Evolutionary conservation across 2,888 invertebrate genomes (phyloP).

Genomic region (Lepas anatifera): DNA sequence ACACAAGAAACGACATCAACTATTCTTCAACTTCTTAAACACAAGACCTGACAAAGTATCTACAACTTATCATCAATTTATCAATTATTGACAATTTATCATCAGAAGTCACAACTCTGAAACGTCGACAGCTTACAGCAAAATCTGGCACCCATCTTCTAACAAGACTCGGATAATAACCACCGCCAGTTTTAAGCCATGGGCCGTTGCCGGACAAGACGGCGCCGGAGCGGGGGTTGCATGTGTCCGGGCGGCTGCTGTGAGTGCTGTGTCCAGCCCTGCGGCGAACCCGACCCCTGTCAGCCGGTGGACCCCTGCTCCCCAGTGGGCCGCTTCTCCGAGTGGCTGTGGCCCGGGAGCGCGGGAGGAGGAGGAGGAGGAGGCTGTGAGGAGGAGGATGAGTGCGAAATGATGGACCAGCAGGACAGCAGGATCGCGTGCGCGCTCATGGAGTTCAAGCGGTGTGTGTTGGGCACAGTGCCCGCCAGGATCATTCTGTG

Average conservation of each 20-base stretch:
- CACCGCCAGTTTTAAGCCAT: not conserved
- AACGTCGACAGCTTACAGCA: too few relatives aligned
- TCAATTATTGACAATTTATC: too few relatives aligned
- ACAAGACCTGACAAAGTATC: too few relatives aligned
- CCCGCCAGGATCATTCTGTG: not conserved
- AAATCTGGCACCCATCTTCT: too few relatives aligned
- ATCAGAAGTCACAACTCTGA: too few relatives aligned
- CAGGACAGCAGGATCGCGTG: not conserved
- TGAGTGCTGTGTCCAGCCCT: not conserved
- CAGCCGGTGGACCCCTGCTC: not conserved
- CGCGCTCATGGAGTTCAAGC: not conserved
- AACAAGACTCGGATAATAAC: too few relatives aligned
- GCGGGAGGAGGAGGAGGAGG: not conserved
- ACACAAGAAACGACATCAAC: too few relatives aligned
- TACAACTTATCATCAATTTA: too few relatives aligned
- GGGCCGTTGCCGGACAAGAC: not conserved
- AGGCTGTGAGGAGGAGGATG: not conserved
- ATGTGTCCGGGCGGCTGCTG: not conserved
- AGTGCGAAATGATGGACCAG: not conserved
- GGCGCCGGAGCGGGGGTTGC: not conserved
- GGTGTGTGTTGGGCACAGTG: not conserved
- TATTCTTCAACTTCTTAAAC: too few relatives aligned
- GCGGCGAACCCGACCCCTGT: not conserved
- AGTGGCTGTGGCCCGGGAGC: not conserved
- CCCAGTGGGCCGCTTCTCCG: not conserved